Percentiles rank a stretch among this genome's conserved stretches.
Conservation (phyloP, 2,888 invertebrate genomes). For the Lingula anatina region DNA sequence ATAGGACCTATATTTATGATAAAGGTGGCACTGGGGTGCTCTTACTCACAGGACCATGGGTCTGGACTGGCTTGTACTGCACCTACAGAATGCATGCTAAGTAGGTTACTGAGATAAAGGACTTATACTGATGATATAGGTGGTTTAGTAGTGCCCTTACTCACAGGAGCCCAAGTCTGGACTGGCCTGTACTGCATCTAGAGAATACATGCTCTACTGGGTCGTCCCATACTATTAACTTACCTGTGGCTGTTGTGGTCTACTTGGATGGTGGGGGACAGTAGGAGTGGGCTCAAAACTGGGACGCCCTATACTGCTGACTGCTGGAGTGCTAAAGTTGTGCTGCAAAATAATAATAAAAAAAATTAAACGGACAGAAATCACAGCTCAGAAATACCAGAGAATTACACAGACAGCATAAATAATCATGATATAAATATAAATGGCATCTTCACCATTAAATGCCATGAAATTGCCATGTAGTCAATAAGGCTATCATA, state of each 20-base stretch:
- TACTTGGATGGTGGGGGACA: slow-evolving; percentile 12
- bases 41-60: slow-evolving; percentile 14
- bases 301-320: slow-evolving; percentile 32
- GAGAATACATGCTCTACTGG: not conserved
- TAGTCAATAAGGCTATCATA: too few relatives aligned
- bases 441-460: too few relatives aligned
- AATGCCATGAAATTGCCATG: too few relatives aligned
- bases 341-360: slow-evolving; percentile 30
- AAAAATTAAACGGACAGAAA: slow-evolving; percentile 3
- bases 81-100: not conserved
- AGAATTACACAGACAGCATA: not conserved
- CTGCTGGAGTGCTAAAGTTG: slow-evolving; percentile 37
- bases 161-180: slow-evolving; percentile 16
- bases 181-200: slow-evolving; percentile 14
- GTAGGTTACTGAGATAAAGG: not conserved
- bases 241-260: slow-evolving; percentile 28
- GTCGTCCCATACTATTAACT: not conserved
- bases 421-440: not conserved
- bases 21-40: too few relatives aligned
- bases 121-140: not conserved
- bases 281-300: slow-evolving; percentile 16
- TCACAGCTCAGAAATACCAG: not conserved
- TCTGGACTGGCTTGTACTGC: slow-evolving; percentile 16
- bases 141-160: not conserved
- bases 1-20: not conserved